Evolutionary conservation across 1,140 invertebrate species (phyloP).

Genomic region (Drosophila orosa): DNA sequence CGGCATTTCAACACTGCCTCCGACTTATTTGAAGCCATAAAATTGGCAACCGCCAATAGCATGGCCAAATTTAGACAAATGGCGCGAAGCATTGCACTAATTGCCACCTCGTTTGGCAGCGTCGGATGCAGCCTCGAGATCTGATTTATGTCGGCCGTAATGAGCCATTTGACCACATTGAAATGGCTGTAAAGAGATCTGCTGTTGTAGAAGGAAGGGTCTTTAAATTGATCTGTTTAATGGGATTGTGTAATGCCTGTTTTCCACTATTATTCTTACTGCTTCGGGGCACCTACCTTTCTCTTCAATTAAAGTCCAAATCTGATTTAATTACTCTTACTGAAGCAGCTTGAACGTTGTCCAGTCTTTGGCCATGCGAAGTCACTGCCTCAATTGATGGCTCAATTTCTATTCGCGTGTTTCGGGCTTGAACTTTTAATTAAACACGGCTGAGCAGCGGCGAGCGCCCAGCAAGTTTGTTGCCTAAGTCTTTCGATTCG

Average conservation of each 20-base stretch:
- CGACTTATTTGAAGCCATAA: slow-evolving; percentile 48
- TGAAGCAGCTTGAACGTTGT: background rate
- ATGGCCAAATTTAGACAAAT: slow-evolving; percentile 54
- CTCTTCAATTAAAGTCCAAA: background rate
- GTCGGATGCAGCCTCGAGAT: slow-evolving; percentile 29
- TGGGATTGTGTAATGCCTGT: background rate
- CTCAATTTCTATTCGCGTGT: slow-evolving; percentile 44
- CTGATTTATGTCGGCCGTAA: slow-evolving; percentile 45
- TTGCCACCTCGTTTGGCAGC: slow-evolving; percentile 50
- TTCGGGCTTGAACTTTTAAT: slow-evolving; percentile 48
- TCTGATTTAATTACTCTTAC: slow-evolving; percentile 1
- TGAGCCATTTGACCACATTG: slow-evolving; percentile 29
- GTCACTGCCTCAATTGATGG: slow-evolving; percentile 18
- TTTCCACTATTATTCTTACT: background rate
- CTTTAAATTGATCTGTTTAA: background rate
- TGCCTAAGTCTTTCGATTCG: slow-evolving; percentile 29
- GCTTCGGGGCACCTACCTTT: background rate
- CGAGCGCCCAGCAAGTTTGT: slow-evolving; percentile 31
- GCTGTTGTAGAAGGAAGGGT: slow-evolving; percentile 11
- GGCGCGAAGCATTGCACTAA: slow-evolving; percentile 52
- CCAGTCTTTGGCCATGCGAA: slow-evolving; percentile 5
- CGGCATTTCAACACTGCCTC: slow-evolving; percentile 54
- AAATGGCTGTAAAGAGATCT: background rate
- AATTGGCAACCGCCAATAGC: slow-evolving; percentile 53
- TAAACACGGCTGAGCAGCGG: slow-evolving; percentile 15